Evolutionary conservation across 2,113 vertebrate species (phyloP).

Genomic region (Ciconia maguari): DNA sequence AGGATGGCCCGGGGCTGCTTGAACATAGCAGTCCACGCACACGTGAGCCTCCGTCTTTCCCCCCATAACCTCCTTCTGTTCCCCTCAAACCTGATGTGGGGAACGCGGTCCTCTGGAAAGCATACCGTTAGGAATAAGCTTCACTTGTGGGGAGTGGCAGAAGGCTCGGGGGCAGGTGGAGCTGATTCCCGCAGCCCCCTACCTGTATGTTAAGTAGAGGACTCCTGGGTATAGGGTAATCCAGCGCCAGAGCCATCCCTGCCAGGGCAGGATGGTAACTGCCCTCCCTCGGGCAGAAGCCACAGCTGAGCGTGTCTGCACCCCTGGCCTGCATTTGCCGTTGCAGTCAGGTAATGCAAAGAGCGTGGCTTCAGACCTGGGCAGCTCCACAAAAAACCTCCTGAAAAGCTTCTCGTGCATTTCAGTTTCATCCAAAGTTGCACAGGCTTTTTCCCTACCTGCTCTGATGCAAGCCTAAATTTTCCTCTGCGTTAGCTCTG

Average conservation of each 20-base stretch:
- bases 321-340: background rate
- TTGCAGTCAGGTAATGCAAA: background rate
- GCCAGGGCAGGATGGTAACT: background rate
- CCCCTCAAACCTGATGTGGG: background rate
- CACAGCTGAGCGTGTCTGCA: background rate
- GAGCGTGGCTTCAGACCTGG: background rate
- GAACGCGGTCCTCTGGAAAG: background rate
- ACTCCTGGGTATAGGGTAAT: background rate
- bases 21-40: background rate
- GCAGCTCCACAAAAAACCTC: background rate
- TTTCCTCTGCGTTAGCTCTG: background rate
- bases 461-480: background rate
- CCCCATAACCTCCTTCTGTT: background rate
- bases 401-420: background rate
- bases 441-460: background rate
- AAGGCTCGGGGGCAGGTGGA: background rate
- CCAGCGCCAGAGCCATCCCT: background rate
- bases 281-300: background rate
- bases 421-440: background rate
- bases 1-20: background rate
- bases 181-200: background rate
- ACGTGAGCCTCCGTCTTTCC: background rate
- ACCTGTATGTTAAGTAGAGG: background rate
- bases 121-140: accelerated
- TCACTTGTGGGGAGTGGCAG: background rate